Evolutionary conservation across 2,113 vertebrate species (phyloP).

Genomic region (Actinemys pallida): DNA sequence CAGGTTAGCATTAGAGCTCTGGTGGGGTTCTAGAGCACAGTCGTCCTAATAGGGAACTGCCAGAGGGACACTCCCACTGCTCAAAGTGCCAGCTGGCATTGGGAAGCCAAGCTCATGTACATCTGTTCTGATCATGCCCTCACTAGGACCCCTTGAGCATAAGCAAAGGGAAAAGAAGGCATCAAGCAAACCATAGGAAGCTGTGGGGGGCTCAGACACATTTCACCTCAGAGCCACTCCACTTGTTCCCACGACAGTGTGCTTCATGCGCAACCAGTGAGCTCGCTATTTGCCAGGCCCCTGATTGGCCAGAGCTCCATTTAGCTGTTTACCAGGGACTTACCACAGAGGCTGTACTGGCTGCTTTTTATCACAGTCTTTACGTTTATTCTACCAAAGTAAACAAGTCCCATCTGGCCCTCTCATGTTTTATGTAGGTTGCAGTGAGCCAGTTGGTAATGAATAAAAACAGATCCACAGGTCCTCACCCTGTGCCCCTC

Average conservation of each 20-base stretch:
- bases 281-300: background rate
- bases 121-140: background rate
- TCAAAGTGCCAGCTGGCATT: background rate
- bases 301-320: background rate
- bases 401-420: conserved; percentile 76
- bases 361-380: conserved; percentile 63
- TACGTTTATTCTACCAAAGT: conserved; percentile 57
- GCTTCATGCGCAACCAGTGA: conserved; percentile 9
- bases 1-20: background rate
- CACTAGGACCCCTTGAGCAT: background rate
- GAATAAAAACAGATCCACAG: conserved; percentile 56
- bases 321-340: conserved; percentile 64
- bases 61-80: background rate
- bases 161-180: background rate
- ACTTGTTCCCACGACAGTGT: conserved; percentile 44
- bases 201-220: background rate
- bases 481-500: background rate
- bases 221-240: conserved; percentile 11
- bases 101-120: background rate
- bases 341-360: background rate
- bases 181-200: background rate
- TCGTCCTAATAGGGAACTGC: background rate
- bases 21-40: background rate
- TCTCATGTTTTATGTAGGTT: background rate
- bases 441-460: conserved; percentile 47